phyloP scores from a whole-genome alignment of 30 jellyfish, hydroid and myxozoan species.

The Morbakka virulenta region DNA sequence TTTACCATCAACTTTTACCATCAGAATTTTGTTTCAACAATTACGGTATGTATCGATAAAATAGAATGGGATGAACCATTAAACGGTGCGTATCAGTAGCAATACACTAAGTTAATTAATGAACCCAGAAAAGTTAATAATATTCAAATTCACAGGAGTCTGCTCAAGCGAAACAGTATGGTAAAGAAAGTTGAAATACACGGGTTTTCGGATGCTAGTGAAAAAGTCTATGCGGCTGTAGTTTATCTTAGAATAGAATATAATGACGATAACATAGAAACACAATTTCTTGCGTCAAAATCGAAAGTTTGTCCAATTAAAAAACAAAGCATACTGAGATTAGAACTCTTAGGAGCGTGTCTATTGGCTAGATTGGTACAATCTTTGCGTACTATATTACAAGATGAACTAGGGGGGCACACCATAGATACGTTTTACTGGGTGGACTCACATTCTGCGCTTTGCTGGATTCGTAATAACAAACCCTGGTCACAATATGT shows the following conservation, averaged over 20 bases:
- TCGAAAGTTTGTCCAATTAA: slow-evolving; percentile 43
- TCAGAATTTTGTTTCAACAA: slow-evolving; percentile 36
- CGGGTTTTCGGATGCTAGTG: slow-evolving; percentile 55
- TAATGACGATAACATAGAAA: slow-evolving; percentile 8
- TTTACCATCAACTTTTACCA: slow-evolving; percentile 8
- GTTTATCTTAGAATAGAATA: slow-evolving; percentile 23
- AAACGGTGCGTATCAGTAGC: too few relatives aligned
- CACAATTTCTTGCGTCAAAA: slow-evolving; percentile 36
- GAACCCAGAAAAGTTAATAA: too few relatives aligned
- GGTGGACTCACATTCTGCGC: slow-evolving; percentile 40
- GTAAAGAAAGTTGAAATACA: slow-evolving; percentile 23
- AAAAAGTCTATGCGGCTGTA: slow-evolving; percentile 45
- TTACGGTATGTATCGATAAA: slow-evolving; percentile 48
- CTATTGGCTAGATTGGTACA: slow-evolving; percentile 20
- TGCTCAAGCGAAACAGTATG: slow-evolving; percentile 1
- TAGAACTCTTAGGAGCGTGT: slow-evolving; percentile 14
- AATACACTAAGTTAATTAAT: too few relatives aligned
- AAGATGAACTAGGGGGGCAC: slow-evolving; percentile 24
- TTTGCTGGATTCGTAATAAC: too few relatives aligned
- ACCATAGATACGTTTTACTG: slow-evolving; percentile 23
- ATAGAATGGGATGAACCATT: slow-evolving; percentile 30
- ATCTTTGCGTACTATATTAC: slow-evolving; percentile 2
- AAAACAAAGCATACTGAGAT: slow-evolving; percentile 22
- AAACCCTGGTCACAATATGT: too few relatives aligned
- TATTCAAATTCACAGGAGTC: too few relatives aligned